phyloP scores from a whole-genome alignment of 2,888 invertebrate species.

The Acronicta psi region DNA sequence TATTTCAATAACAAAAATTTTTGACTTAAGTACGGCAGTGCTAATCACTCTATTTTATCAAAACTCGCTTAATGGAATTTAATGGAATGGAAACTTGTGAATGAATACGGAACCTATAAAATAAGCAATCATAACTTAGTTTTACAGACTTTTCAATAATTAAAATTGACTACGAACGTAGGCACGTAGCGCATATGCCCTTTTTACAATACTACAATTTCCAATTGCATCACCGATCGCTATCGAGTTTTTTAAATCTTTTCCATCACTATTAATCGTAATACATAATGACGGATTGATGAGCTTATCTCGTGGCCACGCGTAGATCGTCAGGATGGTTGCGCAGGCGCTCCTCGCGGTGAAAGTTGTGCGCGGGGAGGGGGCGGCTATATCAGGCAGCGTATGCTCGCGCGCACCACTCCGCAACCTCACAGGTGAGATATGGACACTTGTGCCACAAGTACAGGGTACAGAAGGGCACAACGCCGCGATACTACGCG shows the following conservation, averaged over 20 bases:
- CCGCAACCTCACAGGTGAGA: conserved; percentile 79
- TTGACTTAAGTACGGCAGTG: no score
- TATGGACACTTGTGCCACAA: conserved; percentile 47
- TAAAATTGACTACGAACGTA: no score
- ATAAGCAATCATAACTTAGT: no score
- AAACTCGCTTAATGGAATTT: no score
- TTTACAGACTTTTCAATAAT: no score
- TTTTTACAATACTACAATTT: no score
- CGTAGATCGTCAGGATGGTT: conserved; percentile 72
- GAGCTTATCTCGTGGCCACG: conserved; percentile 65
- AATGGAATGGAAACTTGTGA: no score
- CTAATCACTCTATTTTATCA: no score
- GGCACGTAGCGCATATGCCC: no score
- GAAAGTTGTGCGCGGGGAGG: conserved; percentile 75
- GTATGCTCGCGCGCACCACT: conserved; percentile 82
- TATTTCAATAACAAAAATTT: no score
- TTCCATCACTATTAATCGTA: background rate
- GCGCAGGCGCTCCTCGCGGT: conserved; percentile 75
- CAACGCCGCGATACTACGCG: conserved; percentile 14
- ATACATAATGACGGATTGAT: conserved; percentile 46
- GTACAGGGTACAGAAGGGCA: conserved; percentile 43
- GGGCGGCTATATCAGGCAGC: conserved; percentile 75
- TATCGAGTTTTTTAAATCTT: background rate
- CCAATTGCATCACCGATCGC: no score
- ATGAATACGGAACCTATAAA: no score